phyloP scores from a whole-genome alignment of 2,113 vertebrate species.

The Chrysemys picta region DNA sequence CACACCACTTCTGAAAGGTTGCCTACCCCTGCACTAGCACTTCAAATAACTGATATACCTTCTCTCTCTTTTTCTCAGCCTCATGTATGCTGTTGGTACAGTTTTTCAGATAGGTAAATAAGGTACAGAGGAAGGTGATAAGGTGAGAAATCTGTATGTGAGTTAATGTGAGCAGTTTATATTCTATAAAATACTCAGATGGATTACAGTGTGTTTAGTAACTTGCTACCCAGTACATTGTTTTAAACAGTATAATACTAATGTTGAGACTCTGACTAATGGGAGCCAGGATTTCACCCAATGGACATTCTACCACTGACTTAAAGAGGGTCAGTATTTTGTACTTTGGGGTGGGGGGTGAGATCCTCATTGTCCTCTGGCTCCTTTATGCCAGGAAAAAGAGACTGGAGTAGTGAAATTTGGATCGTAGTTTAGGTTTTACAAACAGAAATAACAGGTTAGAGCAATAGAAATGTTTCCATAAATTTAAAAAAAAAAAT shows the following conservation, averaged over 20 bases:
- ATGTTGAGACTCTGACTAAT: not conserved
- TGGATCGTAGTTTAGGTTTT: constrained; percentile 21
- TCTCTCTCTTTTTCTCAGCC: not conserved
- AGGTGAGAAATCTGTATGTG: not conserved
- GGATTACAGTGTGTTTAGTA: not conserved
- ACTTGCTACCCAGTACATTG: not conserved
- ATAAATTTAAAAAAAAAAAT: not conserved
- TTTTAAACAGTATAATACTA: not conserved
- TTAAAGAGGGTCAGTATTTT: not conserved
- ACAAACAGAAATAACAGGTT: not conserved
- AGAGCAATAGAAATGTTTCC: not conserved
- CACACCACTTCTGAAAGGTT: no score
- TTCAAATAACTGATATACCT: not conserved
- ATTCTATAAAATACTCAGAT: not conserved
- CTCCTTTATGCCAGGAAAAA: not conserved
- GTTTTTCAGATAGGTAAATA: not conserved
- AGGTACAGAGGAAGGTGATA: not conserved
- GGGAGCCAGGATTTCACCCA: not conserved
- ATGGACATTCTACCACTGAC: not conserved
- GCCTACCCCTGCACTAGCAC: no score
- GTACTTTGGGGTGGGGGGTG: fast-evolving
- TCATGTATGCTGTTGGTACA: not conserved
- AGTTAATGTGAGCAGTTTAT: not conserved
- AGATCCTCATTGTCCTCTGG: not conserved
- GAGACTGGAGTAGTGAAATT: not conserved